These are phyloP conservation scores for Manis pentadactyla DNA, from an alignment of 2,797 vertebrate genomes.

Conservation along the genomic window DNA sequence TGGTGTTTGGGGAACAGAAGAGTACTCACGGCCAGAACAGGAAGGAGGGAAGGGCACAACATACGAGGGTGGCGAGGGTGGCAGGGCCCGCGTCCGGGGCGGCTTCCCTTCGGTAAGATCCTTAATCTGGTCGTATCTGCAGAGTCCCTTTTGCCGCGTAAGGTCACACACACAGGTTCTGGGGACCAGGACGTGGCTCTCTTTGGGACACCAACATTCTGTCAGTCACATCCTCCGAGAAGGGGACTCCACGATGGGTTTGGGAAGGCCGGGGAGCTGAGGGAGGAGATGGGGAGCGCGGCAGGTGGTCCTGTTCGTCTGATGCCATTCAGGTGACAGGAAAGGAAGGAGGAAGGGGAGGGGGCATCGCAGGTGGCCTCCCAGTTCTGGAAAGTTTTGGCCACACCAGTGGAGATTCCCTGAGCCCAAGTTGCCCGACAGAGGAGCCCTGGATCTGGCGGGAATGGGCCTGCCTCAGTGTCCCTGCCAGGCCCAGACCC, in stretches of 20 bases:
- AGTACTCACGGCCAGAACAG: background rate
- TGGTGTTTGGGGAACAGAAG: background rate
- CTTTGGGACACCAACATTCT: background rate
- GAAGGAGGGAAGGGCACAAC: background rate
- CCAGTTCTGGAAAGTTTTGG: background rate
- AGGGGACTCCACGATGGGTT: background rate
- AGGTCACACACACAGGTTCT: background rate
- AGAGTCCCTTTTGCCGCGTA: background rate
- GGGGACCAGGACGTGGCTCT: accelerated
- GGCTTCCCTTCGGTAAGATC: background rate
- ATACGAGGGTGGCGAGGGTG: background rate
- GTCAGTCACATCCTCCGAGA: background rate
- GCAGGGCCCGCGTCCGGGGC: background rate
- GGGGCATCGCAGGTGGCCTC: background rate
- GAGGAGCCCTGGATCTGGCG: background rate
- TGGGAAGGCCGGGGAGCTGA: too few relatives aligned
- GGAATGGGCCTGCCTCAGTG: background rate
- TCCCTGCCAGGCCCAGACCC: background rate
- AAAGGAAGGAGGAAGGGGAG: background rate
- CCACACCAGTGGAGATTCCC: background rate
- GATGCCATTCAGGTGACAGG: background rate
- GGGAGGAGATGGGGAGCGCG: background rate
- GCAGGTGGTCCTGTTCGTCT: background rate
- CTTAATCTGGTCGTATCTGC: background rate
- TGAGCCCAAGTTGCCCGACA: background rate